Base-by-base conservation (phyloP, 2,888 invertebrate species). In the Pollenia labialis region DNA sequence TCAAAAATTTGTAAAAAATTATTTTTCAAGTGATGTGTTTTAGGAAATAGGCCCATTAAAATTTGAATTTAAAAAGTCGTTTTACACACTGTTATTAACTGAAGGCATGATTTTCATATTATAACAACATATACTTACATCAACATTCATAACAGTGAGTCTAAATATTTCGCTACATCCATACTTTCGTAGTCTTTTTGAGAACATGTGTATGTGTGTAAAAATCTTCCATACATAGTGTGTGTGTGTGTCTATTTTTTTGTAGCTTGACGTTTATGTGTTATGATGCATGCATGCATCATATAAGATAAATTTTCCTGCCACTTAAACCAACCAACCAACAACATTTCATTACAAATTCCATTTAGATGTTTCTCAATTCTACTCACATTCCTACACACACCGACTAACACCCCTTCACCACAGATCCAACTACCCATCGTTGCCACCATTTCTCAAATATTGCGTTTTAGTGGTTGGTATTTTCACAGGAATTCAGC, bases 281-380 rank as follows among this genome's bases (percentile, higher is more conserved):
- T 74, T 85, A 68, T 80, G 79, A 79, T 85, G 79, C 84, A 74
- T 80, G 79, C 68, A 74, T 80, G 84, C 84, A 85, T 79, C 79
- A 80, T 68, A 62, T 60, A 72, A 85, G 84, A 85, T 85, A 85
- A 80, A 85, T 85, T 54, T 85, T 80, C 68, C 48, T 74, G 74
- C 84, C 74, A 80, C 60, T 80, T 80, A 85, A 79, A 54, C 68
- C 84, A 80, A 74, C 79, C 84, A 84, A 74, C 84, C 68, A 72
- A 72, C 71, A 72, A 74, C 74, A 85, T 80, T 85, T 80, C 68
- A 80, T 80, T 74, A 62, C 60, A 80, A 54, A 68, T 85, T 80
- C 79, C 32, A 75, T 80, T 74, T 74, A 68, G 42, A 74, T 52
- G 48, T 23, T 77, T 46, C 18, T 58, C 23, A 66, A 58, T 42